Evolutionary conservation across 2,113 vertebrate species (phyloP).

Genomic region (Sander lucioperca): DNA sequence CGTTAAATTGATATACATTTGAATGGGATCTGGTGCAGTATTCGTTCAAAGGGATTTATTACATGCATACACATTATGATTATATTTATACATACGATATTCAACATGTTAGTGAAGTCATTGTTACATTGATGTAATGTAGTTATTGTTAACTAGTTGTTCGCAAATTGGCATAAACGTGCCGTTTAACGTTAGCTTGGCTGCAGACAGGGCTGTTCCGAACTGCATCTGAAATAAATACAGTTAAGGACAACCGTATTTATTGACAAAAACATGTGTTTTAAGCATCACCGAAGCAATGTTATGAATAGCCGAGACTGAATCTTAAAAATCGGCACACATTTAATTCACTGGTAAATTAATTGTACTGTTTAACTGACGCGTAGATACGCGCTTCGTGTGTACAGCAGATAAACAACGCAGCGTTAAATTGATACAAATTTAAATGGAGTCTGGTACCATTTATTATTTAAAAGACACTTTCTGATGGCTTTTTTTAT

Average conservation of each 20-base stretch:
- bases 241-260: background rate
- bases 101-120: background rate
- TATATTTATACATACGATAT: no score
- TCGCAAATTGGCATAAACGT: no score
- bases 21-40: background rate
- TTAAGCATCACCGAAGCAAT: background rate
- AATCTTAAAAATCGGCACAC: background rate
- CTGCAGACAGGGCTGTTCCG: background rate
- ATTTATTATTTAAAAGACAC: no score
- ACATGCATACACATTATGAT: background rate
- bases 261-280: background rate
- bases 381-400: no score
- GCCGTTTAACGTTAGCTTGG: no score
- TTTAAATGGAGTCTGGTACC: no score
- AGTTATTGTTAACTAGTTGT: no score
- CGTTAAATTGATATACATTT: background rate
- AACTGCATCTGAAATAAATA: background rate
- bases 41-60: background rate
- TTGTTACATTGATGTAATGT: background rate
- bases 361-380: no score
- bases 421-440: background rate
- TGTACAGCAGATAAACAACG: background rate
- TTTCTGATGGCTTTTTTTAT: no score
- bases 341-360: background rate
- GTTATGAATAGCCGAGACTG: background rate